phyloP scores from a whole-genome alignment of 2,888 invertebrate genomes.

The Philereme transversata region DNA sequence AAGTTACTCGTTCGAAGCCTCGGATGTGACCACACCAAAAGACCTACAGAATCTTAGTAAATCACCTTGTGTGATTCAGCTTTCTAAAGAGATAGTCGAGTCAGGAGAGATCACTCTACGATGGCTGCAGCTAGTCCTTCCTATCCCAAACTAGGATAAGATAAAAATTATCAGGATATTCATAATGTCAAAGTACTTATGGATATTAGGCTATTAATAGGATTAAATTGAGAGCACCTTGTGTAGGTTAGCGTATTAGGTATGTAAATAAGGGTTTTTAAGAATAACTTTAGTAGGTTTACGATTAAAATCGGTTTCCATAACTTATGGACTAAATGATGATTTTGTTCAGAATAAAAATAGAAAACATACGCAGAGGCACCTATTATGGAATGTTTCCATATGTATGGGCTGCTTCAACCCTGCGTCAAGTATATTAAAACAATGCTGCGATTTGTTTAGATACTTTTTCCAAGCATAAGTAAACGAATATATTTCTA shows the following conservation, averaged over 20 bases:
- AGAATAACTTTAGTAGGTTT: slow-evolving; percentile 14
- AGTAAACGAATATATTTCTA: slow-evolving; percentile 81
- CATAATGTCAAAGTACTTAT: slow-evolving; percentile 57
- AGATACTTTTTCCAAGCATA: slow-evolving; percentile 79
- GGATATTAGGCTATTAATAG: slow-evolving; percentile 38
- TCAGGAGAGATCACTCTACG: slow-evolving; percentile 46
- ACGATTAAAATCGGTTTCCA: slow-evolving; percentile 30
- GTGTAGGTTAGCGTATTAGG: background rate
- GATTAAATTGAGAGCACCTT: slow-evolving; percentile 17
- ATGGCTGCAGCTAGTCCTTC: slow-evolving; percentile 63
- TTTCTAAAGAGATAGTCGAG: slow-evolving; percentile 38
- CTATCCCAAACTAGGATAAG: slow-evolving; percentile 77
- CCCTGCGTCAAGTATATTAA: slow-evolving; percentile 60
- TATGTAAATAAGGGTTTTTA: slow-evolving; percentile 15
- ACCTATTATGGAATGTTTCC: slow-evolving; percentile 44
- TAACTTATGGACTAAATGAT: slow-evolving; percentile 34
- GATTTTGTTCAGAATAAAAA: slow-evolving; percentile 42
- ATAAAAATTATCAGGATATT: slow-evolving; percentile 73
- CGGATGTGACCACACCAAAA: slow-evolving; percentile 61
- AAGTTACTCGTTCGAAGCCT: slow-evolving; percentile 80
- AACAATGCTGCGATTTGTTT: slow-evolving; percentile 81
- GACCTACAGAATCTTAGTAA: slow-evolving; percentile 55
- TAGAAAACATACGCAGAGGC: slow-evolving; percentile 39
- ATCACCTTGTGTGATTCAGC: slow-evolving; percentile 43
- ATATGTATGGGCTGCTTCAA: slow-evolving; percentile 60